Evolutionary conservation across 2,797 vertebrate genomes (phyloP).

Genomic region (Galaxias olidus): DNA sequence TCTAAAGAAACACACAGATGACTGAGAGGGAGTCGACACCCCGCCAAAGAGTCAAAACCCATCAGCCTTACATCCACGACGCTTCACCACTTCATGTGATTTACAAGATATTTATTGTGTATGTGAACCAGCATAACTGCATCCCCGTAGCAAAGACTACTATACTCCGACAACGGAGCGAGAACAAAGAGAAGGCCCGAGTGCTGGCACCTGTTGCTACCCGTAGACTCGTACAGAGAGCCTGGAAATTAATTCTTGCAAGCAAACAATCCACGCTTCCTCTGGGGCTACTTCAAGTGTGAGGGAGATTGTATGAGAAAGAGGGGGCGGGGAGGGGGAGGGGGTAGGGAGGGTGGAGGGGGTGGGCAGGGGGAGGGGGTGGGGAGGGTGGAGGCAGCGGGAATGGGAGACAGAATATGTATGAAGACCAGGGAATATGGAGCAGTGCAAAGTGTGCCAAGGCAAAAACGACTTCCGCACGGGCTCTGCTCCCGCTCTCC

Average conservation of each 20-base stretch:
- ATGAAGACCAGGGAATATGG: neutral
- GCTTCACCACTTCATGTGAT: too few relatives aligned
- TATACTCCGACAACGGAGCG: neutral
- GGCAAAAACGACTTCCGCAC: too few relatives aligned
- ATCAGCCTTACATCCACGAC: neutral
- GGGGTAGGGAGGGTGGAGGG: conserved; percentile 21
- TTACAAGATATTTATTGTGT: too few relatives aligned
- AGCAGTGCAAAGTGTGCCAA: neutral
- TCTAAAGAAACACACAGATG: neutral
- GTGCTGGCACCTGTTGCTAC: conserved; percentile 39
- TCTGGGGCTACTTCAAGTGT: conserved; percentile 16
- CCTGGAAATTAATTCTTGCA: conserved; percentile 36
- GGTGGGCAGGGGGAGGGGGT: too few relatives aligned
- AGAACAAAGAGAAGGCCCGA: conserved; percentile 7
- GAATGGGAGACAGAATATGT: conserved; percentile 28
- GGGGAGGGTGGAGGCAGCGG: conserved; percentile 1
- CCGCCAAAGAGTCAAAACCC: too few relatives aligned
- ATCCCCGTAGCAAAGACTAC: neutral
- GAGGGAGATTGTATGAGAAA: neutral
- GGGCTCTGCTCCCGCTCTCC: too few relatives aligned
- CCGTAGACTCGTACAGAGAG: conserved; percentile 37
- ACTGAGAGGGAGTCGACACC: neutral
- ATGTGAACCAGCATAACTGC: too few relatives aligned
- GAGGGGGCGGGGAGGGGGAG: neutral
- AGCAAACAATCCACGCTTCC: conserved; percentile 24